phyloP scores from a whole-genome alignment of 2,797 vertebrate species.

The Ciconia nigra region DNA sequence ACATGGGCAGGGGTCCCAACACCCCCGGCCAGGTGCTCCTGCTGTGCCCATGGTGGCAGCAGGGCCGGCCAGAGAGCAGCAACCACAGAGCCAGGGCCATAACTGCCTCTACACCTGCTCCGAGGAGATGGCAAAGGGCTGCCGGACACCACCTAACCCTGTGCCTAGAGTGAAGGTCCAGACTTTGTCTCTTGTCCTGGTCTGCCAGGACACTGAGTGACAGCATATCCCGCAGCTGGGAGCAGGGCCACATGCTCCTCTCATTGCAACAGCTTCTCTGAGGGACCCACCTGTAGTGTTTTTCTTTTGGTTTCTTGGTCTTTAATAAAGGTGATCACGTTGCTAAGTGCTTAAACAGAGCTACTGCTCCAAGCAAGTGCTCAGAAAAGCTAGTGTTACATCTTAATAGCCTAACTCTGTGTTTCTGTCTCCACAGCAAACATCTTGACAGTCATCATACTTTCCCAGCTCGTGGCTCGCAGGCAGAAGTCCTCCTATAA shows the following conservation, averaged over 20 bases:
- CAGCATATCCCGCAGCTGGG: background rate
- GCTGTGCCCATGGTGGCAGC: background rate
- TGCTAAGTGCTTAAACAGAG: background rate
- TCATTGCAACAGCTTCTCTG: background rate
- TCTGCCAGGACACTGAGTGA: background rate
- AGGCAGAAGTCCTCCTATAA: slow-evolving; percentile 98
- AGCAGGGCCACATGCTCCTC: background rate
- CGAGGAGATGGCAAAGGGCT: background rate
- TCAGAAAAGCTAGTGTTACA: background rate
- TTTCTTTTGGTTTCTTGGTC: background rate
- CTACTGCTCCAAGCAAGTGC: background rate
- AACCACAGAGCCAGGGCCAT: background rate
- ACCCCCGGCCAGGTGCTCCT: background rate
- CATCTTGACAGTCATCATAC: slow-evolving; percentile 94
- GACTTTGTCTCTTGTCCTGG: background rate
- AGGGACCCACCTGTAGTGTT: background rate
- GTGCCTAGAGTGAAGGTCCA: background rate
- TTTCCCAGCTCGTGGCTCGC: slow-evolving; percentile 92
- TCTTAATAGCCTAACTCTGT: background rate
- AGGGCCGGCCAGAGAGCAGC: background rate
- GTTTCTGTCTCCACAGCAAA: slow-evolving; percentile 82
- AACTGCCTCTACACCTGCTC: background rate
- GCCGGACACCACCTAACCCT: background rate
- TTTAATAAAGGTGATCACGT: background rate
- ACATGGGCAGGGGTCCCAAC: background rate